Evolutionary conservation across 2,797 vertebrate genomes (phyloP).

Genomic region (Melanotaenia nigrans): DNA sequence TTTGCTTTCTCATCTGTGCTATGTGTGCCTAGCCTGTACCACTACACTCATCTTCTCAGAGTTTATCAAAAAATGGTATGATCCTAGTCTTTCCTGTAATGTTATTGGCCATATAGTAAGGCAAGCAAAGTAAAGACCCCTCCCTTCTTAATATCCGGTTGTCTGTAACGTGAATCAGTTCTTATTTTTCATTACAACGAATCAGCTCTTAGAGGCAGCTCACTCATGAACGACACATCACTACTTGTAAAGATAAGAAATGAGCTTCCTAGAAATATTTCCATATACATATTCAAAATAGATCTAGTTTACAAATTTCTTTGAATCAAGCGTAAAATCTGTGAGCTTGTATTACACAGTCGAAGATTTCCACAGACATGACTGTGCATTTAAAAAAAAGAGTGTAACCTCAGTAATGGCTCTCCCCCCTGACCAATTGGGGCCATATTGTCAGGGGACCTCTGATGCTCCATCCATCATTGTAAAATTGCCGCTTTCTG

Average conservation of each 20-base stretch:
- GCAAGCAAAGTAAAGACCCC: too few relatives aligned
- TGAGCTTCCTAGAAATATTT: background rate
- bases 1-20: too few relatives aligned
- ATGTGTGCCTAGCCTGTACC: too few relatives aligned
- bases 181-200: too few relatives aligned
- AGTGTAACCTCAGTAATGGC: slow-evolving; percentile 9
- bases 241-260: background rate
- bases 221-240: too few relatives aligned
- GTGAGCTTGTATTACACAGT: background rate
- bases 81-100: too few relatives aligned
- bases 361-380: background rate
- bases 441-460: slow-evolving; percentile 16
- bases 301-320: background rate
- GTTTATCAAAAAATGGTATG: too few relatives aligned
- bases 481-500: slow-evolving; percentile 27
- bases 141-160: too few relatives aligned
- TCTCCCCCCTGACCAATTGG: slow-evolving; percentile 8
- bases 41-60: too few relatives aligned
- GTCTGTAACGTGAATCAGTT: too few relatives aligned
- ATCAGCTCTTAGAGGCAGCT: too few relatives aligned
- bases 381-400: background rate
- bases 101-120: too few relatives aligned
- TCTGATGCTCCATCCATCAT: slow-evolving; percentile 17
- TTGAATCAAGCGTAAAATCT: background rate
- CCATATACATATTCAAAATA: background rate